A percentile compares a stretch with the other conserved stretches of the same genome.
phyloP scores from a whole-genome alignment of 2,113 vertebrate species.

The Microcebus tavaratra region DNA sequence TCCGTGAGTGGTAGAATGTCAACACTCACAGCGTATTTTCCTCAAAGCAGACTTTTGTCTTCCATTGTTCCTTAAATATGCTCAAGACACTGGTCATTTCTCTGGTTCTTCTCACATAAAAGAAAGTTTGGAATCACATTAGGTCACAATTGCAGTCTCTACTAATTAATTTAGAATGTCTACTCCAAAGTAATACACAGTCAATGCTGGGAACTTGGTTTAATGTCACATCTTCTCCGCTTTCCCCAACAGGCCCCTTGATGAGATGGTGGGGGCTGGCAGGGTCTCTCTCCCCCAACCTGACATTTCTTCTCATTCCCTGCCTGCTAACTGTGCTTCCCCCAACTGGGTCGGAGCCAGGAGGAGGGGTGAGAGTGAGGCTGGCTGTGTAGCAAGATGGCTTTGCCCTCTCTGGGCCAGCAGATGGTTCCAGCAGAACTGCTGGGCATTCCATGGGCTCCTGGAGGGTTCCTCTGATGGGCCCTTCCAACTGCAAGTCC shows the following conservation, averaged over 20 bases:
- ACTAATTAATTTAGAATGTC: not conserved
- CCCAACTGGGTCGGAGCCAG: not conserved
- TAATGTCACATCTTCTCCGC: not conserved
- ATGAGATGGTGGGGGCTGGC: not conserved
- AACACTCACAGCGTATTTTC: not conserved
- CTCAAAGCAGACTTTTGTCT: not conserved
- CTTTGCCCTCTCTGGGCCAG: not conserved
- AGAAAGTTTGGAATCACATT: not conserved
- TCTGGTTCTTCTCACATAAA: not conserved
- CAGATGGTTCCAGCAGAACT: too few relatives aligned
- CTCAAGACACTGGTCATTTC: not conserved
- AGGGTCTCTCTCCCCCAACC: not conserved
- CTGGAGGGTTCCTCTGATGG: not conserved
- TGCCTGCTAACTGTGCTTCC: too few relatives aligned
- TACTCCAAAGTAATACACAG: not conserved
- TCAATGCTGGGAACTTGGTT: not conserved
- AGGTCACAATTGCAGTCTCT: not conserved
- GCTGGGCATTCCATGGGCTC: not conserved
- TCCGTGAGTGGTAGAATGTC: not conserved
- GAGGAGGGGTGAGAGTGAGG: not conserved
- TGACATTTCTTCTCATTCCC: not conserved
- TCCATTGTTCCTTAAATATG: not conserved
- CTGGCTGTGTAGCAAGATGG: not conserved
- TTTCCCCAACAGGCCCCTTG: not conserved
- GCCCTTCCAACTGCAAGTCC: not conserved